These are phyloP conservation scores for Heptranchias perlo DNA, from an alignment of 2,113 vertebrate species.

Conservation along the genomic window DNA sequence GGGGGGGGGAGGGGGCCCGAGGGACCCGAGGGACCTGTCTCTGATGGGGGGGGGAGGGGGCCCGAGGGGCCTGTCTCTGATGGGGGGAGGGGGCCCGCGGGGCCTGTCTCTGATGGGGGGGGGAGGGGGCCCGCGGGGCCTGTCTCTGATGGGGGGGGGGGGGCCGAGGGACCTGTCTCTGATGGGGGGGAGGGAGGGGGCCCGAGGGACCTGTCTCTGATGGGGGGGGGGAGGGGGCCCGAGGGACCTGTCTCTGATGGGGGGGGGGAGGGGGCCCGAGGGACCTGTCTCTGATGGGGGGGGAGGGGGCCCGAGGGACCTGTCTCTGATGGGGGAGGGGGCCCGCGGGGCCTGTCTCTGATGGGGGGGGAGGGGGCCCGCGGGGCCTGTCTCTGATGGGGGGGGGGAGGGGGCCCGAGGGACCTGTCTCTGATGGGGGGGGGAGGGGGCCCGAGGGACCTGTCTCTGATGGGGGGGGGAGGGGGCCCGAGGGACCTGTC, in stretches of 20 bases:
- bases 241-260: neutral
- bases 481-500: neutral
- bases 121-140: neutral
- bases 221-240: too few relatives aligned
- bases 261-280: too few relatives aligned
- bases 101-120: neutral
- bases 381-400: neutral
- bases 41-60: neutral
- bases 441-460: neutral
- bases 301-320: neutral
- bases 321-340: neutral
- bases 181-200: too few relatives aligned
- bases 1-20: too few relatives aligned
- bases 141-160: neutral
- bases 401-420: neutral
- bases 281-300: neutral
- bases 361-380: too few relatives aligned
- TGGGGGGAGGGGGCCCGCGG: neutral
- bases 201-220: neutral
- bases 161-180: neutral
- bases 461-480: neutral
- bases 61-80: neutral
- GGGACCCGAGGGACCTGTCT: neutral
- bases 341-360: neutral
- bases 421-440: neutral